Evolutionary conservation across 1,140 invertebrate genomes (phyloP).

Genomic region (Alviniconcha marisindica): DNA sequence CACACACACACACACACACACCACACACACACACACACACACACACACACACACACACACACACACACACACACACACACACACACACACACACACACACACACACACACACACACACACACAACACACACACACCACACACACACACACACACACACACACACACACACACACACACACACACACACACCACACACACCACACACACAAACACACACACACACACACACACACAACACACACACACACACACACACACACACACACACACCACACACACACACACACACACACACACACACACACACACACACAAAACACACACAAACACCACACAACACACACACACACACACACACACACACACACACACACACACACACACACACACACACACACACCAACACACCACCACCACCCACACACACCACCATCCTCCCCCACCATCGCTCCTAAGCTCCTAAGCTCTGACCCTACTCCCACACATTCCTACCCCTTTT

Average conservation of each 20-base stretch:
- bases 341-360: conserved; percentile 3
- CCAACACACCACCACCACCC: background rate
- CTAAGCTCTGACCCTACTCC: too few species aligned
- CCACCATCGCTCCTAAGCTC: background rate
- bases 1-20: too few species aligned
- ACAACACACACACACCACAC: too few species aligned
- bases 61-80: too few species aligned
- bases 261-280: background rate
- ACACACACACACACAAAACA: background rate
- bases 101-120: too few species aligned
- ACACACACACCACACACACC: background rate
- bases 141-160: background rate
- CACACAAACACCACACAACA: too few species aligned
- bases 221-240: background rate
- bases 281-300: background rate
- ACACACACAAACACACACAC: too few species aligned
- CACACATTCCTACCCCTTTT: too few species aligned
- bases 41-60: too few species aligned
- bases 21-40: too few species aligned
- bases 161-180: too few species aligned
- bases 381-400: background rate
- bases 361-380: conserved; percentile 6
- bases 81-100: too few species aligned
- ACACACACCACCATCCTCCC: background rate
- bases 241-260: background rate